Conservation (phyloP, 2,113 vertebrate genomes). For the Passer montanus region DNA sequence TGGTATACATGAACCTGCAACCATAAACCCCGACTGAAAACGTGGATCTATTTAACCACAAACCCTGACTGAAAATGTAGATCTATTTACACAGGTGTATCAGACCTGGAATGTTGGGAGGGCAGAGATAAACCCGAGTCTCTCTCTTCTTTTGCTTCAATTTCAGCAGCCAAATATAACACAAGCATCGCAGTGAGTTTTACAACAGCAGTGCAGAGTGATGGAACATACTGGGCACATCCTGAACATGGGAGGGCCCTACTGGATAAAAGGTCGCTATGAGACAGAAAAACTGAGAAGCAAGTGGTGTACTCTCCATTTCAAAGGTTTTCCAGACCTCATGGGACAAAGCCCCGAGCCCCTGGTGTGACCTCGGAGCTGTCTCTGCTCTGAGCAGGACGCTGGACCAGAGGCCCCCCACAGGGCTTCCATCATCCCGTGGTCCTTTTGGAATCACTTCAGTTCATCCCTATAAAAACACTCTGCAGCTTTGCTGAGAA, state of each 20-base stretch:
- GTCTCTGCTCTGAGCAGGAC: background rate
- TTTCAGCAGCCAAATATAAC: background rate
- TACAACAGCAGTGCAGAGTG: fast-evolving
- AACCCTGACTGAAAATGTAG: background rate
- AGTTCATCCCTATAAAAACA: background rate
- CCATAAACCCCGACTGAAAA: background rate
- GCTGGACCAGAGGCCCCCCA: fast-evolving
- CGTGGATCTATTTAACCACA: background rate
- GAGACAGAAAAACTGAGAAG: background rate
- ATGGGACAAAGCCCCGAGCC: fast-evolving
- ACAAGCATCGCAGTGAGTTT: background rate
- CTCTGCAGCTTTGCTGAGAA: background rate
- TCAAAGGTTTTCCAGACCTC: background rate
- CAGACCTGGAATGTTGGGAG: background rate
- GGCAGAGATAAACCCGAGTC: background rate
- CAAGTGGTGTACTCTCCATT: fast-evolving
- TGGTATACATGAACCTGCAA: background rate
- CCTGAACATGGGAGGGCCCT: background rate
- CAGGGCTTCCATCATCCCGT: fast-evolving
- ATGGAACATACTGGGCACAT: fast-evolving
- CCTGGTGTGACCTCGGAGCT: background rate
- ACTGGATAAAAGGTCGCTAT: fast-evolving
- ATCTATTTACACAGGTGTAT: fast-evolving
- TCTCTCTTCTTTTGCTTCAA: background rate
- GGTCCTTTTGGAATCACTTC: fast-evolving